Conservation (phyloP, 2,888 invertebrate species). For the Melinaea marsaeus region DNA sequence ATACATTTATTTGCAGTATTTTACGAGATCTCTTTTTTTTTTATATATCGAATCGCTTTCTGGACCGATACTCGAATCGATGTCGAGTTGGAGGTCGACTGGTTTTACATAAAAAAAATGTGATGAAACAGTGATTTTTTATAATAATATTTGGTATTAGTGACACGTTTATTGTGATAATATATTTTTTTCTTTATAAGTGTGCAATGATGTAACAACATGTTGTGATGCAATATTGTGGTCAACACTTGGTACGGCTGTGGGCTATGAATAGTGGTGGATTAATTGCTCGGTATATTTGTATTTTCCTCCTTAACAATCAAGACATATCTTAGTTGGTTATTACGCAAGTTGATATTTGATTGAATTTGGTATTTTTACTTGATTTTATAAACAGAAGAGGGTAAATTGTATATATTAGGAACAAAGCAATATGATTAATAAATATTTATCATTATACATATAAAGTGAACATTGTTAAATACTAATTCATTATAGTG, state of each 20-base stretch:
- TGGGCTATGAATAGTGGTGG: not conserved
- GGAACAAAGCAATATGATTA: no score
- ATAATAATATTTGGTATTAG: slow-evolving; percentile 4
- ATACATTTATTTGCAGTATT: not conserved
- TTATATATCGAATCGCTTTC: not conserved
- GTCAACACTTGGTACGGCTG: not conserved
- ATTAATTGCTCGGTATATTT: not conserved
- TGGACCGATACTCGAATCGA: not conserved
- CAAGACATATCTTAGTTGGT: slow-evolving; percentile 2
- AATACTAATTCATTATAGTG: no score
- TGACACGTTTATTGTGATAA: not conserved
- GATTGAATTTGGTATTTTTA: not conserved
- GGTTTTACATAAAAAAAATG: not conserved
- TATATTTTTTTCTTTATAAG: not conserved
- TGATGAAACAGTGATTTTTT: slow-evolving; percentile 7
- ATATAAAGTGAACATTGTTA: no score
- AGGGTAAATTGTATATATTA: slow-evolving; percentile 5
- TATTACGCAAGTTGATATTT: not conserved
- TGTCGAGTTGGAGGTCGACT: not conserved
- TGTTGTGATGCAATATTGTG: not conserved
- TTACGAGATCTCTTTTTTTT: slow-evolving; percentile 1
- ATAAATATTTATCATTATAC: no score
- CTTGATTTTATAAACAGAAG: not conserved
- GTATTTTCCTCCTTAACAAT: not conserved
- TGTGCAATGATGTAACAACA: no score